phyloP scores from a whole-genome alignment of 2,888 invertebrate genomes.

The Seladonia tumulorum region DNA sequence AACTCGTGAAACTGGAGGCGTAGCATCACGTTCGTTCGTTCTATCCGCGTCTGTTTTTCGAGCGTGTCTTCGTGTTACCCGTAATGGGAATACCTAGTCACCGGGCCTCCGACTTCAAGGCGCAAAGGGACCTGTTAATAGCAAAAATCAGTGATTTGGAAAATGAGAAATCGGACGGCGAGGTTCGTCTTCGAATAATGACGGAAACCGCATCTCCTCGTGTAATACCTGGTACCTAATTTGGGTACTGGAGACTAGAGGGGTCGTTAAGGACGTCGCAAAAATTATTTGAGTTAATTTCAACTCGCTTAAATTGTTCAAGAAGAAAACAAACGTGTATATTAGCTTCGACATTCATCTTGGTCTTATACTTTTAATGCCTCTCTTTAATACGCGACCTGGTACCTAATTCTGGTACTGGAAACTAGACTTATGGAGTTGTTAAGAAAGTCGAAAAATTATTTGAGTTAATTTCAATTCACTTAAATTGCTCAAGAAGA shows the following conservation, averaged over 20 bases:
- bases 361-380: too few species aligned
- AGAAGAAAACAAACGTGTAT: too few species aligned
- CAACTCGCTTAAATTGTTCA: too few species aligned
- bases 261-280: too few species aligned
- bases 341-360: too few species aligned
- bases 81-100: not conserved
- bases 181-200: not conserved
- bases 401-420: too few species aligned
- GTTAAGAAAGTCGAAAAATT: too few species aligned
- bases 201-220: not conserved
- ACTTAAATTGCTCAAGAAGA: too few species aligned
- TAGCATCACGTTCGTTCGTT: not conserved
- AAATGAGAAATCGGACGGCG: conserved; percentile 13
- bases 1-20: conserved; percentile 12
- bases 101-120: not conserved
- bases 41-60: conserved; percentile 1
- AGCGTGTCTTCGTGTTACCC: conserved; percentile 3
- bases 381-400: too few species aligned
- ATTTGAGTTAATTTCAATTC: too few species aligned
- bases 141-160: conserved; percentile 26
- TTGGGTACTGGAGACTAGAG: not conserved
- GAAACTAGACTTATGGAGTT: too few species aligned
- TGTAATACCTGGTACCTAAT: not conserved
- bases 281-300: too few species aligned
- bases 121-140: conserved; percentile 6